Evolutionary conservation across 2,888 invertebrate genomes (phyloP).

Genomic region (Mayetiola destructor): DNA sequence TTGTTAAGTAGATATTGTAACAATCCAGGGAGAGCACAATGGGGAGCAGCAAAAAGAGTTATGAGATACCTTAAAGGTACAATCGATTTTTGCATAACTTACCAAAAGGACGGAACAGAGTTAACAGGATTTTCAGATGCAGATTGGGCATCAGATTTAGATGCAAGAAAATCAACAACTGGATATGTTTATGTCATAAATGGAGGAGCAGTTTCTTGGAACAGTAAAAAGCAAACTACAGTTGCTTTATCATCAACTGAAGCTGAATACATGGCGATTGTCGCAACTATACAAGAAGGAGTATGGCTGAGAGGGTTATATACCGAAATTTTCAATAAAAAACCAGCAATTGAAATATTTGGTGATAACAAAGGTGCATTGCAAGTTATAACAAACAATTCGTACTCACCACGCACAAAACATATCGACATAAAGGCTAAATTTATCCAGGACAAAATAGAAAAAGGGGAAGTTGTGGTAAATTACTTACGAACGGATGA

Average conservation of each 20-base stretch:
- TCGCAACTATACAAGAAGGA: neutral
- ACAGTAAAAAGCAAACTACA: neutral
- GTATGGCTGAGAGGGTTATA: neutral
- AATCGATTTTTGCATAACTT: neutral
- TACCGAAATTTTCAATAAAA: neutral
- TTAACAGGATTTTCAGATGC: neutral
- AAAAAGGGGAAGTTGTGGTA: neutral
- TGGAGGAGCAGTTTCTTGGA: neutral
- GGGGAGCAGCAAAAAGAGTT: constrained; percentile 13
- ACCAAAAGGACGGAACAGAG: neutral
- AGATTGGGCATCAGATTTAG: neutral
- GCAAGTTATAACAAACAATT: neutral
- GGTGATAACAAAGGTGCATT: neutral
- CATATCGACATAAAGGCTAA: neutral
- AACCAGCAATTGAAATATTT: neutral
- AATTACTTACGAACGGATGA: neutral
- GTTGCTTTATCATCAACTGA: neutral
- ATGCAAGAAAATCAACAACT: neutral
- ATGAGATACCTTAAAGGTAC: neutral
- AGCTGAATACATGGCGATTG: neutral
- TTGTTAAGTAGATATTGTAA: constrained; percentile 1
- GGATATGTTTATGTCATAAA: neutral
- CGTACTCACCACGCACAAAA: neutral
- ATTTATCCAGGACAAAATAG: neutral
- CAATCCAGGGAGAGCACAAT: constrained; percentile 14